Conservation (phyloP, 2,888 invertebrate species). For the Nudaria mundana region DNA sequence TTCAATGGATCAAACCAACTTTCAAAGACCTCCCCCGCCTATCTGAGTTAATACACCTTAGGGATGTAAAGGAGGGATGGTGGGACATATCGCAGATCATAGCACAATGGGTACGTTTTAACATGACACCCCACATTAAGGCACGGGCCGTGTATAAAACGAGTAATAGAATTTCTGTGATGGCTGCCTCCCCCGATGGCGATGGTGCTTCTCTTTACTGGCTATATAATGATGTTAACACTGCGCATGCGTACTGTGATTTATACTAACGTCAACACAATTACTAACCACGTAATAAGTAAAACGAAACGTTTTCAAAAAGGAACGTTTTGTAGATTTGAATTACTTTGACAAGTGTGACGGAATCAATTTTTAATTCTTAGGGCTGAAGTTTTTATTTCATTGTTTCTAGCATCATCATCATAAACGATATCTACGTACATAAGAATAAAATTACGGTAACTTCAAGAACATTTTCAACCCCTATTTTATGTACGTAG, state of each 20-base stretch:
- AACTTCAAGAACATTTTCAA: no score
- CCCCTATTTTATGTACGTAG: slow-evolving; percentile 14
- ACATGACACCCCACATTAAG: slow-evolving; percentile 63
- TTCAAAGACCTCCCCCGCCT: slow-evolving; percentile 37
- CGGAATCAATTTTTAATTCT: no score
- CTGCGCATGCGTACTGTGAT: slow-evolving; percentile 62
- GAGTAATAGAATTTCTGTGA: slow-evolving; percentile 77
- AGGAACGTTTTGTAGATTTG: not conserved
- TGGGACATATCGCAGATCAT: slow-evolving; percentile 54
- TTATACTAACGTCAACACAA: slow-evolving; percentile 40
- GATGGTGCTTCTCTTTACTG: slow-evolving; percentile 52
- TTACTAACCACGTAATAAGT: slow-evolving; percentile 43
- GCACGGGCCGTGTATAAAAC: slow-evolving; percentile 72
- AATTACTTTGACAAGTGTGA: no score
- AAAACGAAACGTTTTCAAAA: no score
- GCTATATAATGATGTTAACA: slow-evolving; percentile 71
- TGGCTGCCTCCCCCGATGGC: slow-evolving; percentile 56
- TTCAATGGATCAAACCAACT: slow-evolving; percentile 57
- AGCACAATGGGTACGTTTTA: slow-evolving; percentile 66
- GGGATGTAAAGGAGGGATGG: slow-evolving; percentile 38
- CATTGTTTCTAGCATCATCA: no score
- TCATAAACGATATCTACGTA: no score
- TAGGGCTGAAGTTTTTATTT: no score
- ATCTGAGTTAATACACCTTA: slow-evolving; percentile 35
- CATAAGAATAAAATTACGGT: no score